Evolutionary conservation across 2,113 vertebrate genomes (phyloP).

Genomic region (Pomatorhinus ruficollis): DNA sequence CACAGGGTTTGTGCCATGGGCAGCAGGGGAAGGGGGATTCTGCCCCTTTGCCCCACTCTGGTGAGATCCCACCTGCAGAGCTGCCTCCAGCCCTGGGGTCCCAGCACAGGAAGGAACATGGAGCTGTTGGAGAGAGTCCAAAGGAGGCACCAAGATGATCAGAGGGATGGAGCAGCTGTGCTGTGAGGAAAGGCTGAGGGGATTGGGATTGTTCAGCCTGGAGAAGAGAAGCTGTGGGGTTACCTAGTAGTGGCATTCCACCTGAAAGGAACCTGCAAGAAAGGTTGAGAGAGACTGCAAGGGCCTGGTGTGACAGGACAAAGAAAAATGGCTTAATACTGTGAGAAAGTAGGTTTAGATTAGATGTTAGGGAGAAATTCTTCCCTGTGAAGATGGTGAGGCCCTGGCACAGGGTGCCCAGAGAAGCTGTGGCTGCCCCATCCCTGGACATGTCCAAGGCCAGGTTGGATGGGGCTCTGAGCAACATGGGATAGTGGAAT

Average conservation of each 20-base stretch:
- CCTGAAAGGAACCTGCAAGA: not conserved
- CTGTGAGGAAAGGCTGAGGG: not conserved
- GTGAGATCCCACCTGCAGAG: not conserved
- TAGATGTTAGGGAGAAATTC: not conserved
- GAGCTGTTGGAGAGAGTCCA: not conserved
- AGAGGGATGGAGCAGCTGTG: not conserved
- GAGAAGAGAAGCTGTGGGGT: not conserved
- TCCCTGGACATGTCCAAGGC: accelerated
- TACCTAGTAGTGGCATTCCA: not conserved
- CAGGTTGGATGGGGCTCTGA: accelerated
- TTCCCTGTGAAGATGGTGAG: not conserved
- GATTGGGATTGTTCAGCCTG: not conserved
- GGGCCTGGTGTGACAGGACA: not conserved
- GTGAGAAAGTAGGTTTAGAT: not conserved
- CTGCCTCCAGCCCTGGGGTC: not conserved
- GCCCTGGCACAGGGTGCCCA: not conserved
- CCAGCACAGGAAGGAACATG: not conserved
- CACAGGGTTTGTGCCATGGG: not conserved
- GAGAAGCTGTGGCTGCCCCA: not conserved
- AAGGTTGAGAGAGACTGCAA: not conserved
- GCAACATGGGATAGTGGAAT: not conserved
- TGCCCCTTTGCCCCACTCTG: not conserved
- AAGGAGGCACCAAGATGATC: not conserved
- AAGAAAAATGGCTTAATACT: not conserved
- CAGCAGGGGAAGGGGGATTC: not conserved